Evolutionary conservation across 2,113 vertebrate genomes (phyloP).

Genomic region (Corydoras sp.): DNA sequence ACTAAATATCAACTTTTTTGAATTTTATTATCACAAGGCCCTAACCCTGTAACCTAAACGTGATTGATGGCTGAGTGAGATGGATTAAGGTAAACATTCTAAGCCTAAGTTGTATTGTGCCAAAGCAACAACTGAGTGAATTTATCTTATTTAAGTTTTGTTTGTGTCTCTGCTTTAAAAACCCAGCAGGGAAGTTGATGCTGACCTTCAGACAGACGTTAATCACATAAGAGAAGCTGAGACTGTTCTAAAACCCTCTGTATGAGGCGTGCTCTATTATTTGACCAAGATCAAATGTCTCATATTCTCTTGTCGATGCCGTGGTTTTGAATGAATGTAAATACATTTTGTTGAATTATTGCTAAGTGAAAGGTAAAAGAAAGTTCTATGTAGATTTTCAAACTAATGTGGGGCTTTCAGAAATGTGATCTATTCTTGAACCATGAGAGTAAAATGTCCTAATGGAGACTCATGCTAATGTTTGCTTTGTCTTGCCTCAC

Average conservation of each 20-base stretch:
- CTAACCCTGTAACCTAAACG: no score
- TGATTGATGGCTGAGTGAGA: neutral
- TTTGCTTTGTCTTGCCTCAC: slow-evolving; percentile 40
- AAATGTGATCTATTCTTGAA: slow-evolving; percentile 26
- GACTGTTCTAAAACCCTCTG: neutral
- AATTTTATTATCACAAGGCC: no score
- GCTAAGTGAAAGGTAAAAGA: slow-evolving; percentile 13
- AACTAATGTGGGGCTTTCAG: slow-evolving; percentile 21
- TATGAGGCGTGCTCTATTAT: neutral
- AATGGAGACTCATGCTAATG: slow-evolving; percentile 35
- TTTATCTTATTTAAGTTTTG: neutral
- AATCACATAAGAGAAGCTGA: neutral
- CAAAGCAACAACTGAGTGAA: neutral
- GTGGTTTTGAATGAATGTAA: slow-evolving; percentile 8
- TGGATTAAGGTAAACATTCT: neutral
- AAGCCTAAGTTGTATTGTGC: neutral
- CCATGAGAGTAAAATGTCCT: slow-evolving; percentile 31
- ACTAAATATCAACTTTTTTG: no score
- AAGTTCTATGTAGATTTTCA: slow-evolving; percentile 10
- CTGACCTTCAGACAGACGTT: neutral
- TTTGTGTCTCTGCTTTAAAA: neutral
- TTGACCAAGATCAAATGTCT: neutral
- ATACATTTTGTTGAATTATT: slow-evolving; percentile 7
- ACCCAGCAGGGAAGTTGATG: neutral
- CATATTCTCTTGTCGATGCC: neutral